Evolutionary conservation across 2,888 invertebrate species (phyloP), one percentile per base, ranked within the genome.

Genomic region (Mythimna vitellina): DNA sequence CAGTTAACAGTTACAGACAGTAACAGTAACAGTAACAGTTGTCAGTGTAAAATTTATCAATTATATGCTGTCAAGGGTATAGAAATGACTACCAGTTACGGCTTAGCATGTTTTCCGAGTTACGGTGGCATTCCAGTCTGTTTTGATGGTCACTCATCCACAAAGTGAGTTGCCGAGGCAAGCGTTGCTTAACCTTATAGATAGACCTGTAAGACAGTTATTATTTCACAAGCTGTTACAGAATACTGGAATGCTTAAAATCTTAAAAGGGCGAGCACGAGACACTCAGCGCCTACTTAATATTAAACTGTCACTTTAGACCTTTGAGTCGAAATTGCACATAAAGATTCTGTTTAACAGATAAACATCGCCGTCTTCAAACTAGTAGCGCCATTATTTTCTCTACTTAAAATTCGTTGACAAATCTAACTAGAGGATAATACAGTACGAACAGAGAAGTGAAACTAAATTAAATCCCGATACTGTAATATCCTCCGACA

Each of bases 401-500:
- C 6, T 4, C 14, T 46, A 46, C 0, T 17, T 17, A 2, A n/a
- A n/a, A 46, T 46, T 20, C 7, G 3, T 51, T 51, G n/a, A 29
- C 0, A 51, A n/a, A 51, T n/a, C 3, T 51, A 49, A 49, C 1
- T 66, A 56, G 22, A 20, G 22, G 14, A 29, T 20, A 66, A 65
- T 60, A 49, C 20, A 49, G 10, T 65, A 29, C 22, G 12, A 72
- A 35, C 38, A 46, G 25, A 22, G 63, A 73, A 63, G 29, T 73
- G 3, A 62, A 70, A 68, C 14, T 42, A 49, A 76, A 70, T 62
- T 57, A 58, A 38, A 58, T 58, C 32, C 22, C 20, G 61, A 54
- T 51, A 35, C 49, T 58, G 53, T 65, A 49, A 68, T 22, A 56
- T 25, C 58, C 22, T 12, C 20, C 46, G 35, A 38, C 6, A 53